Percentiles rank a stretch among this genome's conserved stretches.
phyloP scores from a whole-genome alignment of 2,888 invertebrate species.

The Plebejus melissa region DNA sequence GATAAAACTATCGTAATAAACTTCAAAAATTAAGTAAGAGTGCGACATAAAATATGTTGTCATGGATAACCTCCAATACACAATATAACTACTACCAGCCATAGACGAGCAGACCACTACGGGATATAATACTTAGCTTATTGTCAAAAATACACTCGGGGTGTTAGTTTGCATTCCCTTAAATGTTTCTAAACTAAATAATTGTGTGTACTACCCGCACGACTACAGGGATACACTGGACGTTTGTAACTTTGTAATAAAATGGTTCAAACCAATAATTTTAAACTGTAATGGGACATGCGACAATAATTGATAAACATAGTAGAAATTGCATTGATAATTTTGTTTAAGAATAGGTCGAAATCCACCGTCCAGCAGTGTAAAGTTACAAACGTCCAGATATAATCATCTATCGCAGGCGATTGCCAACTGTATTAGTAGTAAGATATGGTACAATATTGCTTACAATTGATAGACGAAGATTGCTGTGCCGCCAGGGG shows the following conservation, averaged over 20 bases:
- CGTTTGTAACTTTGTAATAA: constrained; percentile 27
- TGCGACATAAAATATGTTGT: constrained; percentile 16
- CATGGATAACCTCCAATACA: constrained; percentile 26
- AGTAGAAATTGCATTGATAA: background rate
- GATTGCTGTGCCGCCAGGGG: constrained; percentile 10
- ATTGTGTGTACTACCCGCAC: constrained; percentile 29
- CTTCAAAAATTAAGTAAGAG: constrained; percentile 31
- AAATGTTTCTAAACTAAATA: constrained; percentile 49
- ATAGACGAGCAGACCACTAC: constrained; percentile 56
- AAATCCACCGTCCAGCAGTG: constrained; percentile 9
- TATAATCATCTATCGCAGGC: constrained; percentile 27
- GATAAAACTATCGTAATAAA: background rate
- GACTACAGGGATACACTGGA: constrained; percentile 24
- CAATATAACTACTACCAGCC: constrained; percentile 42
- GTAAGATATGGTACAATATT: constrained; percentile 30
- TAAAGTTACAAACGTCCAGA: constrained; percentile 20
- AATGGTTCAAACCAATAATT: background rate
- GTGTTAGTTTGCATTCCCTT: constrained; percentile 73
- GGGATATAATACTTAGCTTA: constrained; percentile 66
- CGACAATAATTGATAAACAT: background rate
- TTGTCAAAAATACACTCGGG: constrained; percentile 66
- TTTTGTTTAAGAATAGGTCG: background rate
- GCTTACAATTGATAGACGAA: constrained; percentile 27
- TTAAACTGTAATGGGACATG: background rate
- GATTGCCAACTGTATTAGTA: constrained; percentile 16